These are phyloP conservation scores for Palythoa heliodiscus DNA, from an alignment of 92 coral and sea anemone species.

Conservation along the genomic window DNA sequence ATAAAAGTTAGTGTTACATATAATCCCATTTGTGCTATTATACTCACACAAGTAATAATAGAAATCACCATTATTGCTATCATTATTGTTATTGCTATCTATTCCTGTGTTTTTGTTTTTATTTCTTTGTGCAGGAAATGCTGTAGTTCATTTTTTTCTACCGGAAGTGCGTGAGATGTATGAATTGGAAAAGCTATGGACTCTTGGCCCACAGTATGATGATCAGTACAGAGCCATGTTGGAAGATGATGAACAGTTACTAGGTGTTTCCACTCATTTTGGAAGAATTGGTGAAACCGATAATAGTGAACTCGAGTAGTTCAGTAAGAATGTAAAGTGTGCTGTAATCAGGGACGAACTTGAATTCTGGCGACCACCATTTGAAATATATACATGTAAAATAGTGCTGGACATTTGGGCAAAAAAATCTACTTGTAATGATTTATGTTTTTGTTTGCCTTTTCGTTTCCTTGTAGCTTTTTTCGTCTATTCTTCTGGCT, in stretches of 20 bases:
- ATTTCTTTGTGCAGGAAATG: slow-evolving; percentile 62
- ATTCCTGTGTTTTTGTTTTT: background rate
- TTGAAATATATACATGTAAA: no score
- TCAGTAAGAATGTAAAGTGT: background rate
- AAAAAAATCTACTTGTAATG: no score
- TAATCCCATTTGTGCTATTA: no score
- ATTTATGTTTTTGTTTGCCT: no score
- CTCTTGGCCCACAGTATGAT: slow-evolving; percentile 88
- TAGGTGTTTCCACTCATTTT: slow-evolving; percentile 50
- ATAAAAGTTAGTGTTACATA: no score
- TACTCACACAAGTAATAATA: no score
- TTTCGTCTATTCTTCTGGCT: no score
- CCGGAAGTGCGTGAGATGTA: slow-evolving; percentile 85
- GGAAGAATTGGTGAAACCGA: background rate
- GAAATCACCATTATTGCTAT: no score
- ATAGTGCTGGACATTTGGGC: no score
- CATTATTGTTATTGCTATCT: background rate
- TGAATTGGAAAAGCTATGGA: slow-evolving; percentile 98
- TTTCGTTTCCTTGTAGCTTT: no score
- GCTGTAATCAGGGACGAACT: background rate
- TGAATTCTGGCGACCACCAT: no score
- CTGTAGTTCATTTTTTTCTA: slow-evolving; percentile 90
- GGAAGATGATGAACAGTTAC: slow-evolving; percentile 68
- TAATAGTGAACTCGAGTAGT: background rate
- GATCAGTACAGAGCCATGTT: slow-evolving; percentile 83